Evolutionary conservation across 2,113 vertebrate species (phyloP), one percentile per base, ranked within the genome.

Genomic region (Kryptolebias marmoratus): DNA sequence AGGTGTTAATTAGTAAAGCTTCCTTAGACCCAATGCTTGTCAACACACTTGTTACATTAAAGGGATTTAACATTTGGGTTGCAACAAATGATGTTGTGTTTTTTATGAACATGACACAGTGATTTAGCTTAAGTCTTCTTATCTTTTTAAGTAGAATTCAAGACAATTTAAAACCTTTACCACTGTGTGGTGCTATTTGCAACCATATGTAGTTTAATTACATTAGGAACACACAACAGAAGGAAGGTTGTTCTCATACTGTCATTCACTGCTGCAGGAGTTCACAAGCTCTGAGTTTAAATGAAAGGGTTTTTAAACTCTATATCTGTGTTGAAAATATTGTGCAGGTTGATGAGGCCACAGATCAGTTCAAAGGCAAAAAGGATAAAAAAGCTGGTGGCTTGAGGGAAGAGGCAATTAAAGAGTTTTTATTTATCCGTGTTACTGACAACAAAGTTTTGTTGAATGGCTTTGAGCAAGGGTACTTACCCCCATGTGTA

Each of bases 271-370:
- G 44, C 12, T 45, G 12, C 9, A 18, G 18, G 52, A 27, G 18
- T 22, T 50, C 15, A 50, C 4, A 36, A 18, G 8, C 16, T 18
- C 14, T 9, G 32, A 9, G 18, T 42, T 59, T 3, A 57, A 57
- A 14, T 13, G 55, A 30, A 9, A 4, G 1, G 15, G 2, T n/a
- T 42, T 18, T 52, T 52, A 1, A 22, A 8, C 5, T 1, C 16
- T 2, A 1, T n/a, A 1, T 47, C 5, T 81, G 78, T 44, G 67
- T 30, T 65, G 27, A 2, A 64, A 30, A 36, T 57, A 22, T 18
- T 4, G 28, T 30, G 32, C 75, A 81, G 77, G 62, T 82, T 74
- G 85, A 71, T 72, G 75, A 75, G 61, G 75, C 67, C 72, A 67
- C 32, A 45, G 64, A 49, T 64, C 56, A 69, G 10, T 1, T 36